A percentile compares a stretch with the other conserved stretches of the same genome.
phyloP scores from a whole-genome alignment of 2,113 vertebrate species.

The Burhinus oedicnemus region DNA sequence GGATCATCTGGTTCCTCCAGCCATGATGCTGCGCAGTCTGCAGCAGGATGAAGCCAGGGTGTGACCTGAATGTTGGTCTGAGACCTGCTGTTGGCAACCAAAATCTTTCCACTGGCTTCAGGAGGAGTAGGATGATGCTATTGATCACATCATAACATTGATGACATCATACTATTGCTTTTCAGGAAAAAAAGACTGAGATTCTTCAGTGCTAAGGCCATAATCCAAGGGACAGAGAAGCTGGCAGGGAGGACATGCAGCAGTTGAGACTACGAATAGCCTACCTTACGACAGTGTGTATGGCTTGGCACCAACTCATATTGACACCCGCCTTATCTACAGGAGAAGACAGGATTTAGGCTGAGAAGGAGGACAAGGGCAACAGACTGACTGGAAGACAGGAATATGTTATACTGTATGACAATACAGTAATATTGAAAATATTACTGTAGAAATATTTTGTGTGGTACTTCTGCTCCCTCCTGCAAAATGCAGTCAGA shows the following conservation, averaged over 20 bases:
- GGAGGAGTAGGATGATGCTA: not conserved
- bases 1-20: not conserved
- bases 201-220: not conserved
- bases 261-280: not conserved
- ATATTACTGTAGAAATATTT: no score
- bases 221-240: not conserved
- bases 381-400: not conserved
- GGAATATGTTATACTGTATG: not conserved
- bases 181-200: not conserved
- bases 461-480: not conserved
- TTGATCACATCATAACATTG: not conserved
- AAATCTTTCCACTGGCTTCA: not conserved
- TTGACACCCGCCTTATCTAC: constrained; percentile 27
- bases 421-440: no score
- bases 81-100: not conserved
- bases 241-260: not conserved
- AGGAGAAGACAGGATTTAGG: not conserved
- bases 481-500: not conserved
- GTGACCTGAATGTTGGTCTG: not conserved
- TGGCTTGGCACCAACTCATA: not conserved
- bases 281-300: not conserved
- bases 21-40: not conserved
- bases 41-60: not conserved
- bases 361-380: not conserved
- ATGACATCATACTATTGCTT: not conserved